phyloP scores from a whole-genome alignment of 2,797 vertebrate genomes.

The Sarcoramphus papa region DNA sequence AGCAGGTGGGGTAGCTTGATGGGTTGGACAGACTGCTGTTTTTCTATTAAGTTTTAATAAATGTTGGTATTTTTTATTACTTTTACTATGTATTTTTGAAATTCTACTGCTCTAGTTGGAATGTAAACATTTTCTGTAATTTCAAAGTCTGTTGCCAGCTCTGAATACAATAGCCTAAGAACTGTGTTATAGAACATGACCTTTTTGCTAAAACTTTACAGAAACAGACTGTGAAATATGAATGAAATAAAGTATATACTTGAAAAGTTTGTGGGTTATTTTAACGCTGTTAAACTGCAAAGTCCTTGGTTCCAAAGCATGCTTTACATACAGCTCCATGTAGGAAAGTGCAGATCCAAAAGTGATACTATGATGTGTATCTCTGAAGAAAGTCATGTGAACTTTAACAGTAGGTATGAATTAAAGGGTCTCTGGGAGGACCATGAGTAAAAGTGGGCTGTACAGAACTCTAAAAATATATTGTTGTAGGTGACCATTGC shows the following conservation, averaged over 20 bases:
- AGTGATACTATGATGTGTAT: slow-evolving; percentile 19
- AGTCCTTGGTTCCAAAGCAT: not conserved
- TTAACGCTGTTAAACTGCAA: not conserved
- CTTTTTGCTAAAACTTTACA: slow-evolving; percentile 69
- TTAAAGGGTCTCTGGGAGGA: not conserved
- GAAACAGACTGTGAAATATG: slow-evolving; percentile 70
- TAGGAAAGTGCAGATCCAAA: not conserved
- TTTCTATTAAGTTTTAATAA: slow-evolving; percentile 58
- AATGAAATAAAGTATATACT: slow-evolving; percentile 71
- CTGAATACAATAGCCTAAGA: slow-evolving; percentile 51
- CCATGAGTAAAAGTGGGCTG: not conserved
- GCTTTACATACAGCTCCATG: not conserved
- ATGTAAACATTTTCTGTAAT: slow-evolving; percentile 58
- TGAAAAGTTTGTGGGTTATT: slow-evolving; percentile 35
- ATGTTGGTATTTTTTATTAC: slow-evolving; percentile 44
- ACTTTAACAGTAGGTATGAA: slow-evolving; percentile 13
- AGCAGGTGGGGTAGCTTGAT: not conserved
- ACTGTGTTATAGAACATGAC: slow-evolving; percentile 60
- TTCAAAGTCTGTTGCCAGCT: slow-evolving; percentile 43
- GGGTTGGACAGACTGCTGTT: not conserved
- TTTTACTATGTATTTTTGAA: slow-evolving; percentile 44
- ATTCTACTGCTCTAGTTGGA: slow-evolving; percentile 38
- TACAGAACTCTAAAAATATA: not conserved
- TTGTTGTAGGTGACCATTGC: not conserved
- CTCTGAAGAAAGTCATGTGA: not conserved